These are phyloP conservation scores for Onthophagus sagittarius DNA, from an alignment of 2,888 invertebrate species.

Conservation along the genomic window DNA sequence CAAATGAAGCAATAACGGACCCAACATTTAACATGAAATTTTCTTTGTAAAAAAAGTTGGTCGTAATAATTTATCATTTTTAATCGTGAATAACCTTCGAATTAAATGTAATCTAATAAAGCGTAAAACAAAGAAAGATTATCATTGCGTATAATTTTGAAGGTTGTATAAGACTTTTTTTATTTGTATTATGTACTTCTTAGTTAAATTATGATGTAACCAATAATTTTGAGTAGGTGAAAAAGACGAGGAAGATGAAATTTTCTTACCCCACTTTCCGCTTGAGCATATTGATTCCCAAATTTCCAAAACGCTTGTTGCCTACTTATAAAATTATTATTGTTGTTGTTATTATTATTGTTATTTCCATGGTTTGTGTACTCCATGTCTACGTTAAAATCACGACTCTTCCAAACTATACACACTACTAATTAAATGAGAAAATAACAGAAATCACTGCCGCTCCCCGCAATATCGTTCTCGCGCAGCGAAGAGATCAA, in stretches of 20 bases:
- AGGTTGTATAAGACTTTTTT: no score
- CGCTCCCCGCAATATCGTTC: neutral
- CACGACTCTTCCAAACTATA: neutral
- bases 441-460: constrained; percentile 1
- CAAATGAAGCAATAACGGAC: neutral
- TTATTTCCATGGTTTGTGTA: constrained; percentile 27
- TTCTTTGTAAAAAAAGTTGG: no score
- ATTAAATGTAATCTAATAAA: no score
- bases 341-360: constrained; percentile 1
- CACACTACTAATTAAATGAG: neutral
- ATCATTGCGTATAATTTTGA: no score
- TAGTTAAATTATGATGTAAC: no score
- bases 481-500: constrained; percentile 6
- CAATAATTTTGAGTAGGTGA: neutral
- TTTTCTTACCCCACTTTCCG: constrained; percentile 35
- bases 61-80: no score
- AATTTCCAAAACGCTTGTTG: constrained; percentile 37
- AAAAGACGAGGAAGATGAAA: neutral
- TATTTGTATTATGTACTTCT: no score
- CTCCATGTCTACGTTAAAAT: constrained; percentile 27
- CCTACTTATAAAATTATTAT: constrained; percentile 30
- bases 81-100: no score
- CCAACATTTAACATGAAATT: neutral
- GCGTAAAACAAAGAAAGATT: no score
- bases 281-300: constrained; percentile 29